Base-by-base conservation (phyloP, 2,888 invertebrate species). In the Orthosia incerta region DNA sequence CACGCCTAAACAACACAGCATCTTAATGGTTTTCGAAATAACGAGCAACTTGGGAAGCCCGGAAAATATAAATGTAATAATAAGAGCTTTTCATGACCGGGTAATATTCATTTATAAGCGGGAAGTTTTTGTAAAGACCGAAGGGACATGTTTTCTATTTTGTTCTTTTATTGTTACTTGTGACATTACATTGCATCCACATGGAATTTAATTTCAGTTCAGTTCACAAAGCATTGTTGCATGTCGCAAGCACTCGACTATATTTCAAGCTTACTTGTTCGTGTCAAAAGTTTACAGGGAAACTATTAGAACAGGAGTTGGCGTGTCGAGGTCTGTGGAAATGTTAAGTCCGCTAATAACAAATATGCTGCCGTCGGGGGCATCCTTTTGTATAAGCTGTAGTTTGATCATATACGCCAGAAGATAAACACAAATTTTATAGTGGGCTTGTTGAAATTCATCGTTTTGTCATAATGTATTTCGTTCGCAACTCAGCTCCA, bases 221-320 rank as follows among this genome's bases (percentile, higher is more conserved):
- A 56, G 23, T 66, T 74, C 55, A 56, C 62, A 72, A 69, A 76
- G 71, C 68, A 60, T 67, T 48, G 63, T 68, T 69, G 77, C 79
- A 78, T 86, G 75, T 70, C 67, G 57, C 55, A 39, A 72, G 59
- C 55, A 73, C 74, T 76, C 56, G 50, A 68, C 57, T 73, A 73
- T 77, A 71, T 80, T 82, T 77, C 82, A 69, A 76, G 48, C 45
- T 57, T 69, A 79, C 73, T 59, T 56, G 61, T 75, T 79, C 72
- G 69, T 75, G 51, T 39, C 51, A 50, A 65, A 78, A 72, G 20
- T 79, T 86, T 64, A 71, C 80, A 71, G 62, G 66, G 46, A 59
- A 79, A 76, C 61, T 80, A 76, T 83, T 67, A 31, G 57, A 56
- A 70, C 62, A 65, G 12, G 55, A 75, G 66, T 67, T 80, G 48